Percentiles rank a stretch among this genome's conserved stretches.
These are phyloP conservation scores for Pandemis cinnamomeana DNA, from an alignment of 2,888 invertebrate genomes.

Conservation along the genomic window DNA sequence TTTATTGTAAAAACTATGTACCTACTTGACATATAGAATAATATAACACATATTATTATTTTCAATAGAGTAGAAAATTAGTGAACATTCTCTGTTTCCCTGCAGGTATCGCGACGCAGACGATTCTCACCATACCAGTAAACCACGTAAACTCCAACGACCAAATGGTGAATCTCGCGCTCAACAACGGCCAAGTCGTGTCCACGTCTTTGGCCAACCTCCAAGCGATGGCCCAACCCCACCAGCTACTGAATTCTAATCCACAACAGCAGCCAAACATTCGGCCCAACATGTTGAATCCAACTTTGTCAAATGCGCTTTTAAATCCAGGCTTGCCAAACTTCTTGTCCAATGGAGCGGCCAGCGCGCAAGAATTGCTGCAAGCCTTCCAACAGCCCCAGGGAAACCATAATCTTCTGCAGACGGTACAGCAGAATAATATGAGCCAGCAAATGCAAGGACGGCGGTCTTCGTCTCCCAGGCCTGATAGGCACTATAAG, in stretches of 20 bases:
- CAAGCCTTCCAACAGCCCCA: constrained; percentile 88
- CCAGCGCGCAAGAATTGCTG: constrained; percentile 89
- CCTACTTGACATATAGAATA: too few relatives aligned
- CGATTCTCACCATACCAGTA: constrained; percentile 97
- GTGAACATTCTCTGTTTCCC: constrained; percentile 28
- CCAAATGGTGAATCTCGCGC: constrained; percentile 91
- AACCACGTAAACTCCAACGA: constrained; percentile 92
- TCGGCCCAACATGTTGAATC: constrained; percentile 83
- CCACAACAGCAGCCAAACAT: constrained; percentile 79
- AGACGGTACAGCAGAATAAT: constrained; percentile 79
- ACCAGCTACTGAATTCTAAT: constrained; percentile 86
- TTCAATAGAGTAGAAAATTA: too few relatives aligned
- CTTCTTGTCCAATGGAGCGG: constrained; percentile 88
- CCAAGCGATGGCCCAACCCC: constrained; percentile 90
- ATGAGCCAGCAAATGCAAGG: constrained; percentile 80
- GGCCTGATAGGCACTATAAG: constrained; percentile 79
- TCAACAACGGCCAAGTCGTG: constrained; percentile 94
- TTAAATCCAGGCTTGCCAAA: constrained; percentile 89
- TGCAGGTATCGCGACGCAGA: constrained; percentile 96
- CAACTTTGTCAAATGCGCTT: constrained; percentile 87
- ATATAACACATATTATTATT: too few relatives aligned
- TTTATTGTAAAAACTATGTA: too few relatives aligned
- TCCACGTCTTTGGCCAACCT: constrained; percentile 92
- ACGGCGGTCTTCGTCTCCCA: constrained; percentile 77
- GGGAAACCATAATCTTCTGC: constrained; percentile 76